These are phyloP conservation scores for Cryptocheilus praepositus DNA, from an alignment of 2,888 invertebrate genomes.

Conservation along the genomic window DNA sequence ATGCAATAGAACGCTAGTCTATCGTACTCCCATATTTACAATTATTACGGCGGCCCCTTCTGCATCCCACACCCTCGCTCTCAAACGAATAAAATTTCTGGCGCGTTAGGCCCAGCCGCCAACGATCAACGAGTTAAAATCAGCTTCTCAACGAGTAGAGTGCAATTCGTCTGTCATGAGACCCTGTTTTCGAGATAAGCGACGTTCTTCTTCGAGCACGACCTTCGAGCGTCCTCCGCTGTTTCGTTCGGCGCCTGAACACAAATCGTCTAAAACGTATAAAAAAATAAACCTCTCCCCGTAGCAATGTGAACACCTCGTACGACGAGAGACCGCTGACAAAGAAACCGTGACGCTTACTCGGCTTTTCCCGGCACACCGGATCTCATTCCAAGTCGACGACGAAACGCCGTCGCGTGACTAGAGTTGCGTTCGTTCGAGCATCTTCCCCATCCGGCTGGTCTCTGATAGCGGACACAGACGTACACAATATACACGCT, in stretches of 20 bases:
- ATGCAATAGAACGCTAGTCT: not conserved
- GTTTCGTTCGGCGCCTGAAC: too few species aligned
- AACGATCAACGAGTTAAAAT: not conserved
- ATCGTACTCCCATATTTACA: slow-evolving; percentile 60
- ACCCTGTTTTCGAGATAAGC: slow-evolving; percentile 26
- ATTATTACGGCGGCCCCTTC: slow-evolving; percentile 53
- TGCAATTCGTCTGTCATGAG: slow-evolving; percentile 50
- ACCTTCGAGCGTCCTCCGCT: too few species aligned
- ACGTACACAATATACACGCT: slow-evolving; percentile 8
- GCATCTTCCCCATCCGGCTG: too few species aligned
- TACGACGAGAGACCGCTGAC: too few species aligned
- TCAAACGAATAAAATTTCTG: slow-evolving; percentile 35
- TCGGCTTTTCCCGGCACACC: not conserved
- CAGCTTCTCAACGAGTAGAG: slow-evolving; percentile 11
- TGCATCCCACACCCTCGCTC: not conserved
- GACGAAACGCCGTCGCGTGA: slow-evolving; percentile 44
- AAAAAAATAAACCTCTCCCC: too few species aligned
- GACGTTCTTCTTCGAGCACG: too few species aligned
- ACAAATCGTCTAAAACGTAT: too few species aligned
- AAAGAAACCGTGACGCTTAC: too few species aligned
- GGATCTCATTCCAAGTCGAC: slow-evolving; percentile 12
- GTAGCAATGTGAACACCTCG: too few species aligned
- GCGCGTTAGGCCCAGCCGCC: slow-evolving; percentile 30
- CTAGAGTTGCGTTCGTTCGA: slow-evolving; percentile 59
- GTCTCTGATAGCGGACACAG: too few species aligned